Evolutionary conservation across 2,113 vertebrate species (phyloP), one percentile per base, ranked within the genome.

Genomic region (Dipodomys ordii): DNA sequence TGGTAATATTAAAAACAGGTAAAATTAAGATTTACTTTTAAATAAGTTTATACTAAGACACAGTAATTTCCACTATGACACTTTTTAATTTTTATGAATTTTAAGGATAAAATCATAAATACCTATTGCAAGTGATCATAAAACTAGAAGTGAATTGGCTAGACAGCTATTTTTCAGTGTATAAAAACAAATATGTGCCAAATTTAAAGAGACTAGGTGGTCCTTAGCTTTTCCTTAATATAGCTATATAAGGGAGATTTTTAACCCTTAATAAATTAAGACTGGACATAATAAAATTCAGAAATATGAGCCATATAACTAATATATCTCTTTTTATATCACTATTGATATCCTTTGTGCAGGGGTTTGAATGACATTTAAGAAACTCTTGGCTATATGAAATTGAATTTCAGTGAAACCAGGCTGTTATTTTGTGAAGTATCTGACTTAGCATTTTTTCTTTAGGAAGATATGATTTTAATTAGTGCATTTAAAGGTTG

Each of bases 401-500:
- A 95, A 92, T 82, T 83, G 84, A 96, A 93, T 95, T 95, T 91
- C 81, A 86, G 27, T 93, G 87, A 96, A 94, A 89, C 32, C 71
- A n/a, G 27, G 28, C 68, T 91, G 32, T 78, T 97, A 85, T 87
- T 95, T 93, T 94, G 46, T 90, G 53, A 93, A 91, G 65, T 87
- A 72, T 94, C 65, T 96, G 95, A 95, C 73, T 94, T 90, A 92
- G 65, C 67, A 80, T 83, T 93, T 95, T 96, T 94, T 88, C 44
- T 68, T 91, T 88, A 65, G 49, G 35, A 82, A 90, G 79, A 30
- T 90, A 95, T 49, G 90, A 87, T 93, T 95, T 96, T 96, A 97
- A 96, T 96, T 96, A 96, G 73, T 78, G 27, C 71, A 76, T 90
- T 85, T 94, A 91, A 97, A 96, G 77, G 71, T 72, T 87, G 81